Conservation (phyloP, 2,113 vertebrate genomes). For the Anseranas semipalmata region DNA sequence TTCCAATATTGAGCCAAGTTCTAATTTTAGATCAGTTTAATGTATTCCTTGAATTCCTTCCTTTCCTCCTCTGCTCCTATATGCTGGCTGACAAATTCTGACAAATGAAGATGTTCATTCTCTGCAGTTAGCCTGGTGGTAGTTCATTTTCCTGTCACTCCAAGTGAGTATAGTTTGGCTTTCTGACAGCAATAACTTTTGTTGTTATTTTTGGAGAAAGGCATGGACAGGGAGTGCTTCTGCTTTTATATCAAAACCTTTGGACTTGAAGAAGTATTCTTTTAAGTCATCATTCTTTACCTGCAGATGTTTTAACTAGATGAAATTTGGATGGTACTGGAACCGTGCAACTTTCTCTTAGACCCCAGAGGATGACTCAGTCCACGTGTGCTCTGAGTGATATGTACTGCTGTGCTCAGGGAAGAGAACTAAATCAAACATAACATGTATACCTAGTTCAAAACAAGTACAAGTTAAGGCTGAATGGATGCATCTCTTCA, state of each 20-base stretch:
- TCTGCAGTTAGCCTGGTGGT: slow-evolving; percentile 38
- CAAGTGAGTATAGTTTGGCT: slow-evolving; percentile 25
- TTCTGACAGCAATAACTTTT: slow-evolving; percentile 5
- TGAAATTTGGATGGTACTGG: background rate
- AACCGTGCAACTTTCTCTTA: background rate
- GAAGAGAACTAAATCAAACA: background rate
- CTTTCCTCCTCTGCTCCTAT: background rate
- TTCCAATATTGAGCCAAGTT: slow-evolving; percentile 12
- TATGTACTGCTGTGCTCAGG: background rate
- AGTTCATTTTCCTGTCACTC: slow-evolving; percentile 18
- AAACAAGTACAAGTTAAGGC: too few relatives aligned
- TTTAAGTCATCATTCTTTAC: background rate
- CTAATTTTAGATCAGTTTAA: slow-evolving; percentile 41
- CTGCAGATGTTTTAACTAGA: background rate
- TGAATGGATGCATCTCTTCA: background rate
- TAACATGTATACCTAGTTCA: too few relatives aligned
- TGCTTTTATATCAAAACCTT: background rate
- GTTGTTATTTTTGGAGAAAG: background rate
- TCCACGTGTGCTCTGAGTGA: background rate
- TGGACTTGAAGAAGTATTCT: background rate
- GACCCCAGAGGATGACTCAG: background rate
- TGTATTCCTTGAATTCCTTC: slow-evolving; percentile 43
- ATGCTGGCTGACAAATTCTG: slow-evolving; percentile 30
- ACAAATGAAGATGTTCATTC: slow-evolving; percentile 50
- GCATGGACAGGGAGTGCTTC: background rate